Evolutionary conservation across 1,140 invertebrate species (phyloP).

Genomic region (Bombus waltoni): DNA sequence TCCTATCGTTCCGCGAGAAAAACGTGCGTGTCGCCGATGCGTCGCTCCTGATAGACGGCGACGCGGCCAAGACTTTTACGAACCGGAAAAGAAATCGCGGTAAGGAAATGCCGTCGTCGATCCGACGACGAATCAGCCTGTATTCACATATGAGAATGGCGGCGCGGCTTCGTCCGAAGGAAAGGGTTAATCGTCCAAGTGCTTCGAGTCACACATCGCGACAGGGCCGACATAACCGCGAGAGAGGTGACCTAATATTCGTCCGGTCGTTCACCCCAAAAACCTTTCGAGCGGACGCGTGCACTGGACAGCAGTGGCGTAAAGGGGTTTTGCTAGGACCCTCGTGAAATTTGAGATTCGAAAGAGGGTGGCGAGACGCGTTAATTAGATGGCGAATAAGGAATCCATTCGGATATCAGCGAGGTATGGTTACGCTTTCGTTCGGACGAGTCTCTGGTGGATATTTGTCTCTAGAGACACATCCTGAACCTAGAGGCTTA

Average conservation of each 20-base stretch:
- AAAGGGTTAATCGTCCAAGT: slow-evolving; percentile 82
- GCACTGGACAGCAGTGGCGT: slow-evolving; percentile 14
- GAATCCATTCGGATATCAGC: background rate
- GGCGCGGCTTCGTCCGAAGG: slow-evolving; percentile 59
- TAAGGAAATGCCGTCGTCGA: background rate
- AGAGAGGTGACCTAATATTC: slow-evolving; percentile 78
- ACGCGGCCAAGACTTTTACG: slow-evolving; percentile 62
- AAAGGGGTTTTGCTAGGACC: background rate
- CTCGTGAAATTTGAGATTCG: background rate
- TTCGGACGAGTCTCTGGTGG: too few relatives aligned
- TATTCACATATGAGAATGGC: slow-evolving; percentile 74
- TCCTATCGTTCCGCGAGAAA: slow-evolving; percentile 76
- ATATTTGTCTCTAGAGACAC: too few relatives aligned
- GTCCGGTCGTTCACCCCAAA: slow-evolving; percentile 58
- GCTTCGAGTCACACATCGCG: slow-evolving; percentile 82
- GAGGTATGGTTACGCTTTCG: too few relatives aligned
- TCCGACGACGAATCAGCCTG: background rate
- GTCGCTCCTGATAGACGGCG: slow-evolving; percentile 72
- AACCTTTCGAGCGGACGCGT: slow-evolving; percentile 36
- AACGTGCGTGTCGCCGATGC: slow-evolving; percentile 68
- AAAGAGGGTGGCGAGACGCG: background rate
- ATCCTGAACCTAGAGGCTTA: too few relatives aligned
- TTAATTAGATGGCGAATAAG: background rate
- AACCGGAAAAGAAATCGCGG: slow-evolving; percentile 39
- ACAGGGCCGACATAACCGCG: slow-evolving; percentile 73